Base-by-base conservation (phyloP, 2,113 vertebrate species). In the Ictidomys tridecemlineatus region DNA sequence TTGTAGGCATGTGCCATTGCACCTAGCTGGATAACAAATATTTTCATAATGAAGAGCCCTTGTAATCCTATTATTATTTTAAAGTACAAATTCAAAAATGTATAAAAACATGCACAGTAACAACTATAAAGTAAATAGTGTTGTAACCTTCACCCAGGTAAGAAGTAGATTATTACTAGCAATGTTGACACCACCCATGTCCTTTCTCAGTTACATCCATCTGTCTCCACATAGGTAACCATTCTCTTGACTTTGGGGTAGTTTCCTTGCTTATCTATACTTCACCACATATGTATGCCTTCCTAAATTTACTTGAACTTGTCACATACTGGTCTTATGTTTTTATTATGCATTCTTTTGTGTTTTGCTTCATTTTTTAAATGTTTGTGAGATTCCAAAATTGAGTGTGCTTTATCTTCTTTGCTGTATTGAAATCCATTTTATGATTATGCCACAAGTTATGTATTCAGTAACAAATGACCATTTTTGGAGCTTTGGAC, bases 241-340 rank as follows among this genome's bases (percentile, higher is more conserved):
- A 70, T 79, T 80, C 53, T 96, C 13, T 22, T 80, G 76, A 85
- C 16, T 77, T 91, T 65, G 26, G 24, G 63, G 7, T 88, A 37
- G 24, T 90, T 73, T 95, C 10, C 24, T 79, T 95, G 37, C 7
- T 83, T 56, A 83, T 83, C 63, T 82, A 58, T 94, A 76, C 4
- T 72, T 94, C 65, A 79, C 39, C 88, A 22, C 28, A 9, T 73
- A 32, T 6, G 0, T 86, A 63, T 89, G n/a, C 22, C 79, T 67
- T 87, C 48, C 61, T 61, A 48, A 96, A 90, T 56, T 82, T 89
- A 72, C 1, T 70, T 92, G 85, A 95, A 94, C 63, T 85, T 89
- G 67, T 20, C n/a, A 24, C 1, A 45, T n/a, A 6, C 78, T 63
- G 76, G 18, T 88, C 18, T 76, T 7, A 13, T 79, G 20, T 51